Conservation (phyloP, 2,888 invertebrate species). For the Zootermopsis nevadensis region DNA sequence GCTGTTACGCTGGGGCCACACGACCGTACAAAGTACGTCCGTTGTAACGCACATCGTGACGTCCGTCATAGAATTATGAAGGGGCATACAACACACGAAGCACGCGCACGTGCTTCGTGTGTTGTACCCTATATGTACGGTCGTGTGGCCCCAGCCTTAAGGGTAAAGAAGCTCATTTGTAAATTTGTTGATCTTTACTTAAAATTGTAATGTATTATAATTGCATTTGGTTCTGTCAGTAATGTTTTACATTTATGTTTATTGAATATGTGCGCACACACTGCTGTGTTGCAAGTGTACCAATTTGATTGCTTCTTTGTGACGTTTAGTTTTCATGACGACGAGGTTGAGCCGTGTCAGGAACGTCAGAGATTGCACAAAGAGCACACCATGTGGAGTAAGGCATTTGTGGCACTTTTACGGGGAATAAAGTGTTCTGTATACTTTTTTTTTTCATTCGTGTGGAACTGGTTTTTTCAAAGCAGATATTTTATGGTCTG, state of each 20-base stretch:
- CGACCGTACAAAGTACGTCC: too few species aligned
- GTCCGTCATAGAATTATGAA: too few species aligned
- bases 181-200: not conserved
- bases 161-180: not conserved
- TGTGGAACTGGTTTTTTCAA: slow-evolving; percentile 26
- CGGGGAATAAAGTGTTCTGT: not conserved
- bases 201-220: not conserved
- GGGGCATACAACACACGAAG: too few species aligned
- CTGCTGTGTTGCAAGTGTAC: slow-evolving; percentile 9
- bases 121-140: too few species aligned
- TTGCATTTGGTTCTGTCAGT: not conserved
- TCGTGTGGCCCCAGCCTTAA: too few species aligned
- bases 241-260: not conserved
- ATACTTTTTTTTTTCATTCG: slow-evolving; percentile 33
- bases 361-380: slow-evolving; percentile 9
- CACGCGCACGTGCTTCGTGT: too few species aligned
- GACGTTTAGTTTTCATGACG: not conserved
- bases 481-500: slow-evolving; percentile 36
- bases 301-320: slow-evolving; percentile 27
- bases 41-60: too few species aligned
- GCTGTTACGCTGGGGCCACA: too few species aligned
- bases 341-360: not conserved
- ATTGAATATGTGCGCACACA: slow-evolving; percentile 20
- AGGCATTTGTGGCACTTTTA: slow-evolving; percentile 41
- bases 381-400: slow-evolving; percentile 51